Conservation (phyloP, 2,888 invertebrate genomes). For the Laspeyria flexula region DNA sequence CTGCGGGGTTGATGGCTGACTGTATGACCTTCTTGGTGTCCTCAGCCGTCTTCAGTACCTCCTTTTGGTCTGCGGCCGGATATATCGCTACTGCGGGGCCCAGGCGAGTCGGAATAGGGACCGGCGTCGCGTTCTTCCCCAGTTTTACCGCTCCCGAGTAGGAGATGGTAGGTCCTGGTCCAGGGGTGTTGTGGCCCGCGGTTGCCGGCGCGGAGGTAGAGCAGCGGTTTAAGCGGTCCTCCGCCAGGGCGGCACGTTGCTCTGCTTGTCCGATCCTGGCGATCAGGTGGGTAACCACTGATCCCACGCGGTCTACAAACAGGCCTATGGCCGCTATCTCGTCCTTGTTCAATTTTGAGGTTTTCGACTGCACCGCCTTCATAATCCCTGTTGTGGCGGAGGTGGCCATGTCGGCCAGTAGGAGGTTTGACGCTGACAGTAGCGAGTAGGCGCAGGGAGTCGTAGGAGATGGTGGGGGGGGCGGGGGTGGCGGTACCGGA, state of each 20-base stretch:
- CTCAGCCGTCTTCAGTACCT: too few relatives aligned
- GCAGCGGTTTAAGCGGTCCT: background rate
- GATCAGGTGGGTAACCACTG: background rate
- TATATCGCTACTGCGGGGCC: slow-evolving; percentile 9
- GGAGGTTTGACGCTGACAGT: background rate
- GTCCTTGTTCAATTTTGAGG: too few relatives aligned
- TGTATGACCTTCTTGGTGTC: too few relatives aligned
- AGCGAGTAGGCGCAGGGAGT: too few relatives aligned
- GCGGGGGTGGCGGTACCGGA: background rate
- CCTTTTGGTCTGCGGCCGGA: too few relatives aligned
- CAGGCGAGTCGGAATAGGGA: background rate
- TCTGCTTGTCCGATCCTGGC: background rate
- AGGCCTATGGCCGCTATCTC: too few relatives aligned
- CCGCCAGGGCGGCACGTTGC: slow-evolving; percentile 6
- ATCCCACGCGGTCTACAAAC: too few relatives aligned
- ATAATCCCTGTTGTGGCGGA: too few relatives aligned
- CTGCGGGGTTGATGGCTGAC: too few relatives aligned
- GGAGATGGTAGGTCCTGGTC: background rate
- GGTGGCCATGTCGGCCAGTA: too few relatives aligned
- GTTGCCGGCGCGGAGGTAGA: background rate
- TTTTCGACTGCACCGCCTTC: too few relatives aligned
- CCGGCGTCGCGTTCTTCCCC: slow-evolving; percentile 1
- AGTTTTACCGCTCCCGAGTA: background rate
- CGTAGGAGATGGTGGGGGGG: background rate
- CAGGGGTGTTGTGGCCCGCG: too few relatives aligned